Evolutionary conservation across 1,140 invertebrate genomes (phyloP), one percentile per base, ranked within the genome.

Genomic region (Drosophila bocki): DNA sequence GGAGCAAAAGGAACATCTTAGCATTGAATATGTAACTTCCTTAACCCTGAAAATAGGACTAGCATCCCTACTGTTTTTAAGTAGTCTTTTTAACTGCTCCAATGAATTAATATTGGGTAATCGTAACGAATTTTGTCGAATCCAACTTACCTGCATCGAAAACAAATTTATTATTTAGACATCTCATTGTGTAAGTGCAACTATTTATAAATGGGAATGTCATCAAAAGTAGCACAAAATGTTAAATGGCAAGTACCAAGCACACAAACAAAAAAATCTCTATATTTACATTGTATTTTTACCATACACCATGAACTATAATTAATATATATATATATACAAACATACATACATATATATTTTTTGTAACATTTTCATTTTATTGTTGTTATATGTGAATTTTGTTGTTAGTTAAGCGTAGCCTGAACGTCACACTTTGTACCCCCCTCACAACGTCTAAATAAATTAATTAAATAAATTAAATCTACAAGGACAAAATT

Each of bases 401-500:
- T 88, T 90, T 88, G 85, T 88, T 88, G 85, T 85, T 90, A 85
- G 75, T 79, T 90, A 90, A 78, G 69, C 45, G 67, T 63, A 90
- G 67, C 48, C 65, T 83, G 80, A 88, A 79, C 80, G 85, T 84
- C 84, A 88, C 79, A 88, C 85, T 78, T 81, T 88, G 85, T 88
- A 88, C 85, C 85, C 85, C 85, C 77, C 60, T 79, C 62, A 80
- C 72, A 79, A 67, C 60, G 56, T 82, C 70, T 83, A 63, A 82
- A 74, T 80, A 84, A 90, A 88, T 78, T 39, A 83, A 88, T 71
- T 83, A 60, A 82, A 72, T 80, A 81, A 90, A 88, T 78, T 50
- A 84, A 88, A 88, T 88, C 59, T 88, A 88, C 78, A 90, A 83
- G 71, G 69, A 70, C 58, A 88, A 88, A 88, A 88, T 84, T 88